A percentile compares a stretch with the other conserved stretches of the same genome.
These are phyloP conservation scores for Motacilla alba DNA, from an alignment of 2,113 vertebrate genomes.

Conservation along the genomic window DNA sequence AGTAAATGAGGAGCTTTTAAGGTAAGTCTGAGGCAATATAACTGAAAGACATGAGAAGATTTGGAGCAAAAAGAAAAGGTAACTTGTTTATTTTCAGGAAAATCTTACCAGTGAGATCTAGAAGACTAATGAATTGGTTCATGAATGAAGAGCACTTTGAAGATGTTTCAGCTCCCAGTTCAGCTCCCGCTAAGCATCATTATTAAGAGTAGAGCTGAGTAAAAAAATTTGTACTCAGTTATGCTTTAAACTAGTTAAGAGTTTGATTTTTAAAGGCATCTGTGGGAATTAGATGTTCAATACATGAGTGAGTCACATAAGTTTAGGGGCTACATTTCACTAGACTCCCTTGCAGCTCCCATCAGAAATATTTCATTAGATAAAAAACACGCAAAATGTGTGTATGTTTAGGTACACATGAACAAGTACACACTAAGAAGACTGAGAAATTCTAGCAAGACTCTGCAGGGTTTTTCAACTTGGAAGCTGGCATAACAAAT, in stretches of 20 bases:
- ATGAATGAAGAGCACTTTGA: background rate
- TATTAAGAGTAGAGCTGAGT: background rate
- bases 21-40: background rate
- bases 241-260: background rate
- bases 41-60: background rate
- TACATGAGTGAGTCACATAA: background rate
- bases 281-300: background rate
- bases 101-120: background rate
- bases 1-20: background rate
- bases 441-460: background rate
- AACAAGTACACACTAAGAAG: background rate
- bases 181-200: background rate
- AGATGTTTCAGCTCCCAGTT: background rate
- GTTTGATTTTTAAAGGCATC: background rate
- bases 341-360: background rate
- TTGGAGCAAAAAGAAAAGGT: background rate
- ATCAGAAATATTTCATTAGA: background rate
- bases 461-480: fast-evolving
- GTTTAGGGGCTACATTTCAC: background rate
- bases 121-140: conserved; percentile 8
- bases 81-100: background rate
- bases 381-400: background rate
- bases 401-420: background rate
- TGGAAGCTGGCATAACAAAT: background rate
- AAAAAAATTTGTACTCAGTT: conserved; percentile 37